Base-by-base conservation (phyloP, 2,888 invertebrate species). In the Boloria euphrosyne region DNA sequence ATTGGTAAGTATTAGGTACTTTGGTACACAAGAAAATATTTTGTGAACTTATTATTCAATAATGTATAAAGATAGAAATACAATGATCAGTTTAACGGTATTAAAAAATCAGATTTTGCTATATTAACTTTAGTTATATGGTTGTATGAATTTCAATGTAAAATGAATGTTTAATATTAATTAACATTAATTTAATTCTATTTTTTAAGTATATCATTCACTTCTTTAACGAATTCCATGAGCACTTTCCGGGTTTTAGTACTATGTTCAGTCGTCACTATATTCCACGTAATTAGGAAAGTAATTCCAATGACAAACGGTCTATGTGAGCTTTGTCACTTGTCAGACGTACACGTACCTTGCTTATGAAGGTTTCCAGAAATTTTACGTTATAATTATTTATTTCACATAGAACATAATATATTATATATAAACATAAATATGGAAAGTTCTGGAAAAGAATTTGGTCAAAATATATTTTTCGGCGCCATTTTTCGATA, bases 221-320 rank as follows among this genome's bases (percentile, higher is more conserved):
- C 2, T 22, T 22, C 22, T 22, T 59, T 60, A 55, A 67, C 53
- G 50, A 67, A 51, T 50, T n/a, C 52, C 22, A 55, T 17, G 62
- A 69, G 72, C 69, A 54, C 59, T 72, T 70, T 66, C 72, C 71
- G 47, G 54, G 43, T 58, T 67, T 67, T 58, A 31, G 50, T 61
- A 55, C 65, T 67, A 31, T 47, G 54, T 17, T 18, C 61, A 53
- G 16, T 14, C 27, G 44, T 53, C 50, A 60, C 38, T 54, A 44
- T 44, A 46, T 64, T 62, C 65, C 51, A 13, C 57, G 44, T 63
- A 69, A 60, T 44, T 53, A 43, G 27, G 50, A 58, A 58, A 60
- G n/a, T 43, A 50, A 18, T 38, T 31, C 17, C 14, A 43, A 63
- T 71, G 71, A 69, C 67, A 62, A 16, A 55, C 18, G 52, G 68